Base-by-base conservation (phyloP, 2,113 vertebrate genomes). In the Etia nguti region DNA sequence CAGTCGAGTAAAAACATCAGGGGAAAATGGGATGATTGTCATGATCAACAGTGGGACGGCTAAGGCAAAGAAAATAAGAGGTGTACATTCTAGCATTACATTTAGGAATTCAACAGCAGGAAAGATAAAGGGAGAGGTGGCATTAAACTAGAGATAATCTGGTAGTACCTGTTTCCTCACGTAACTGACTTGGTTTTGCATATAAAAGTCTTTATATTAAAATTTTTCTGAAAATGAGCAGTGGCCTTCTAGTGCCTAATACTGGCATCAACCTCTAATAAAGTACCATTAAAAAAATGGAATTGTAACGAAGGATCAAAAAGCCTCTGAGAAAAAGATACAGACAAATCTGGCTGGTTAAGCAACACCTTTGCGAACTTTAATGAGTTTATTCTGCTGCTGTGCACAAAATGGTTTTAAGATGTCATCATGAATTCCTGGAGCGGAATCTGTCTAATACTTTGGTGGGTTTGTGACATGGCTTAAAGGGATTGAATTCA, bases 401-500 rank as follows among this genome's bases (percentile, higher is more conserved):
- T 80, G 77, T 94, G 92, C 90, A 41, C 92, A 90, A 79, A 88
- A 91, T 84, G 90, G 84, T 93, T 93, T 91, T 86, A 90, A 90
- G 86, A 88, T 92, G 87, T 93, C 89, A 84, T 92, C 65, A 86
- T 75, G 56, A 80, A 93, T 94, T 86, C 83, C 84, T 91, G 82
- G 41, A 2, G 85, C 26, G 75, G 88, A 86, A 87, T 91, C 87
- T 82, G 89, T 91, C 91, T 93, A 87, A 92, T 90, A 85, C 90
- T 88, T 88, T 86, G 83, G 26, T 89, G 93, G 70, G 80, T 95
- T 90, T 94, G 87, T 93, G 94, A 95, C 92, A 84, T 56, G 92
- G 93, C 91, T 95, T 95, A 94, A 90, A 92, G 87, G 92, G 94
- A 95, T 96, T 94, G 92, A 93, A 81, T 95, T 95, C 92, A 94